phyloP scores from a whole-genome alignment of 2,113 vertebrate species.

The Rhinolophus ferrumequinum region DNA sequence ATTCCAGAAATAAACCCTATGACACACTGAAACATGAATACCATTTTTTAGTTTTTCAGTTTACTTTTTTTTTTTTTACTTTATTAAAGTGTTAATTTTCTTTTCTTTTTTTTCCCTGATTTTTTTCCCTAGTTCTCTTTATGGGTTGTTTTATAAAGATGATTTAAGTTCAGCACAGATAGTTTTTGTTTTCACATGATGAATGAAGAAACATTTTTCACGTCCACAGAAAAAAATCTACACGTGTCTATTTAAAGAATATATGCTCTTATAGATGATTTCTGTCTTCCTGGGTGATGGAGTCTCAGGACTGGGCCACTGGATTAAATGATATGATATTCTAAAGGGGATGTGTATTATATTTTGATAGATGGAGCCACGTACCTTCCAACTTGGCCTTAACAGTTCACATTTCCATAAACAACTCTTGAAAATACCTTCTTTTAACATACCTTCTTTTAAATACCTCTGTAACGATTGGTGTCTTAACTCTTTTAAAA shows the following conservation, averaged over 20 bases:
- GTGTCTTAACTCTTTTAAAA: background rate
- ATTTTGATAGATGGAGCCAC: background rate
- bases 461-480: background rate
- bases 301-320: background rate
- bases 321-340: background rate
- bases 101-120: background rate
- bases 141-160: background rate
- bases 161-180: background rate
- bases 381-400: background rate
- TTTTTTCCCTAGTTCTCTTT: background rate
- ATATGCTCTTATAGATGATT: background rate
- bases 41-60: background rate
- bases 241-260: background rate
- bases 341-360: background rate
- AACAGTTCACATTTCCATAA: background rate
- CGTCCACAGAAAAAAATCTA: background rate
- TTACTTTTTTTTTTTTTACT: background rate
- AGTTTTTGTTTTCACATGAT: background rate
- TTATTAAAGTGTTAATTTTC: background rate
- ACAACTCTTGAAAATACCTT: background rate
- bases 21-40: background rate
- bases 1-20: background rate
- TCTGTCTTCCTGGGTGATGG: background rate
- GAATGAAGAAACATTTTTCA: background rate
- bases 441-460: background rate